A percentile compares a stretch with the other conserved stretches of the same genome.
phyloP scores from a whole-genome alignment of 2,797 vertebrate genomes.

The Crypturellus tataupa region DNA sequence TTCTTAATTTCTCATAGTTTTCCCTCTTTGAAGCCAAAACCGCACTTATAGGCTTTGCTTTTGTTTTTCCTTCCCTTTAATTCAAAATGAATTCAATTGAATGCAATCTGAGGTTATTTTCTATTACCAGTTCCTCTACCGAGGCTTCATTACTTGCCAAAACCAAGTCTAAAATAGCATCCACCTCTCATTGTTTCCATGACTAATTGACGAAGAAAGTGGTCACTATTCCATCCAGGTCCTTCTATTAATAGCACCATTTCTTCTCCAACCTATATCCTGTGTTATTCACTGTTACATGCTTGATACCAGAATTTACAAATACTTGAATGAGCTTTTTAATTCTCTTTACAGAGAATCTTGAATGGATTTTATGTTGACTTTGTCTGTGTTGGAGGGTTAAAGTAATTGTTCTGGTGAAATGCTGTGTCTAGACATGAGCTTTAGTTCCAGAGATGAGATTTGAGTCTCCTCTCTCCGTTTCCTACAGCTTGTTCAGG shows the following conservation, averaged over 20 bases:
- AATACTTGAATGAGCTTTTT: neutral
- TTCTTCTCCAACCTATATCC: neutral
- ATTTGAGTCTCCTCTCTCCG: neutral
- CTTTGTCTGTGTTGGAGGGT: neutral
- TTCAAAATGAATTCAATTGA: neutral
- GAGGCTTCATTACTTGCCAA: neutral
- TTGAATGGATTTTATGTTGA: neutral
- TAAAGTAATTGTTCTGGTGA: neutral
- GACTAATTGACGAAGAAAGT: neutral
- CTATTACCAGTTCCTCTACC: neutral
- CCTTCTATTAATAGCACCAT: neutral
- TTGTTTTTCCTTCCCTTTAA: neutral
- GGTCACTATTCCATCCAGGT: neutral
- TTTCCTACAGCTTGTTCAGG: neutral
- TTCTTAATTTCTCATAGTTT: neutral
- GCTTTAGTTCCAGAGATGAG: neutral
- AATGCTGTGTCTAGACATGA: neutral
- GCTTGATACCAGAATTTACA: neutral
- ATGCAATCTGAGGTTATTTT: neutral
- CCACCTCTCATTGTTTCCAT: neutral
- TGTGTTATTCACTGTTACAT: neutral
- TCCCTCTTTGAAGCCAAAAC: neutral
- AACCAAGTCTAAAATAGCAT: neutral
- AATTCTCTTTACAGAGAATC: neutral
- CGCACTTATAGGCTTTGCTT: neutral